Evolutionary conservation across 2,113 vertebrate genomes (phyloP).

Genomic region (Menura novaehollandiae): DNA sequence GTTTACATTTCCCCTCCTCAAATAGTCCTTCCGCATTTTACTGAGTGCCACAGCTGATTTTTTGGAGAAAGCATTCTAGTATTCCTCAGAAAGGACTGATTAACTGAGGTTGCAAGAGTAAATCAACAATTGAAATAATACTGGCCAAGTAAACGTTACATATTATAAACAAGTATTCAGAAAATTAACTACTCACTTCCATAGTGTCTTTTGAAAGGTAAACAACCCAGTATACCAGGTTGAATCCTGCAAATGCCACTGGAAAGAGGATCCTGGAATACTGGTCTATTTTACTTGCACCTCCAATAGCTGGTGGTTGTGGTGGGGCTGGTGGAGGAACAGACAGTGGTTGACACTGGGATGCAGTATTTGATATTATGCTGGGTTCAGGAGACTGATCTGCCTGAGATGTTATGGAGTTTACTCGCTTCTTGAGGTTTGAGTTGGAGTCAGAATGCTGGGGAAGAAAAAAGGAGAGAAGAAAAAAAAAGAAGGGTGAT

Average conservation of each 20-base stretch:
- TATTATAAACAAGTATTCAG: neutral
- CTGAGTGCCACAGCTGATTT: neutral
- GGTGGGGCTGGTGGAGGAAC: conserved; percentile 70
- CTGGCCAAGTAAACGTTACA: neutral
- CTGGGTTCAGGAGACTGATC: conserved; percentile 72
- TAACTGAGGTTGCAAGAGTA: neutral
- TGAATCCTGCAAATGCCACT: conserved; percentile 93
- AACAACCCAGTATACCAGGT: conserved; percentile 95
- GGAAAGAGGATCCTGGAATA: conserved; percentile 96
- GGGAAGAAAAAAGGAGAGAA: neutral
- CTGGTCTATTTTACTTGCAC: conserved; percentile 94
- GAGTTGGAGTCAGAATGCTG: conserved; percentile 80
- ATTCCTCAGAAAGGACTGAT: neutral
- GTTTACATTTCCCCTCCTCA: neutral
- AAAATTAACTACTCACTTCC: conserved; percentile 80
- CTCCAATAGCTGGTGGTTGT: conserved; percentile 69
- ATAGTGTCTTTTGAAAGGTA: conserved; percentile 97
- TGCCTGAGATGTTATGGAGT: conserved; percentile 71
- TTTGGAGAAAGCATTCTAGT: neutral
- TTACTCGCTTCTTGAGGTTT: conserved; percentile 89
- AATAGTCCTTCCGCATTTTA: neutral
- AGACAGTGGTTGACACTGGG: conserved; percentile 46
- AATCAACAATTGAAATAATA: neutral
- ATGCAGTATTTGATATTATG: conserved; percentile 65
- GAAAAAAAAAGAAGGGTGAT: neutral